Evolutionary conservation across 2,888 invertebrate genomes (phyloP), one percentile per base, ranked within the genome.

Genomic region (Anagyrus pseudococci): DNA sequence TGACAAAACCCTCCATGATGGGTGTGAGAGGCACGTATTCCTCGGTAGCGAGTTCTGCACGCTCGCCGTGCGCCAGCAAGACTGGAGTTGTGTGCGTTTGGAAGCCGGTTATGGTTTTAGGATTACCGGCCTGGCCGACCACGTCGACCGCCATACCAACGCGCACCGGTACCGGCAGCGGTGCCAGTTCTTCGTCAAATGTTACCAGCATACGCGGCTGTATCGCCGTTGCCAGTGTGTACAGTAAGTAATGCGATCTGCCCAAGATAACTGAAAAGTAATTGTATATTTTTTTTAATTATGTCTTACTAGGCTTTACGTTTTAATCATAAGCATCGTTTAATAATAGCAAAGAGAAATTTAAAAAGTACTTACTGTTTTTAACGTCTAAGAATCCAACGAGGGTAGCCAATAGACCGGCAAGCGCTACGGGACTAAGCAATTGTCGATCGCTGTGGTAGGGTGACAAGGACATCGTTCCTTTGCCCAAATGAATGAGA

Each of bases 41-140:
- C 82, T 99, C 99, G 0, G 97, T 98, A 3, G 99, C 98, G 55
- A 99, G 84, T 81, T 99, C 99, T 0, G 98, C 99, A 68, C 98
- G 86, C 83, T 99, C 99, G 4, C 98, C 99, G 81, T 94, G 93
- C 0, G 97, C 96, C 64, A 99, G 84, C 58, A 99, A 84, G 7
- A 99, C 99, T 0, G 99, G 99, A 3, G 99, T 99, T 3, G 98
- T 98, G 81, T 99, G 98, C 1, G 99, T 99, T 82, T 99, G 99
- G 76, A 99, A 99, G 37, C 99, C 99, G 2, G 99, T 99, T 70
- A 99, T 99, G 0, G 98, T 98, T 84, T 99, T 99, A 0, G 99
- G 99, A 72, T 98, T 98, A 46, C 99, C 99, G 0, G 99, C 99
- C 83, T 99, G 98, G 1, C 98, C 99, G 25, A 99, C 98, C 6